Percentiles rank a stretch among this genome's conserved stretches.
phyloP scores from a whole-genome alignment of 2,113 vertebrate genomes.

The Gracilinanus agilis region DNA sequence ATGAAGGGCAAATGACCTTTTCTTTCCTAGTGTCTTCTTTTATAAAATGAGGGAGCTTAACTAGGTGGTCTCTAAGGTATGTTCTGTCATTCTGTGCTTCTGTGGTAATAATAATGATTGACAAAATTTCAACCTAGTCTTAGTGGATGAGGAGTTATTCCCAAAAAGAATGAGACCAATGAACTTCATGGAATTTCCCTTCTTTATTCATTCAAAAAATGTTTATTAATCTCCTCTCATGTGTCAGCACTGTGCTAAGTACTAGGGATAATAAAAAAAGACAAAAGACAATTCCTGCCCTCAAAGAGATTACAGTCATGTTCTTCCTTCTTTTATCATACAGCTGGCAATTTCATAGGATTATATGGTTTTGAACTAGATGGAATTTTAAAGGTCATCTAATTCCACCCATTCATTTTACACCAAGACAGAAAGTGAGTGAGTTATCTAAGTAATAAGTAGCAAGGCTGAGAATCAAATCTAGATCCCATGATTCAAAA shows the following conservation, averaged over 20 bases:
- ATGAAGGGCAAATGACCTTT: not conserved
- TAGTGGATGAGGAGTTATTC: not conserved
- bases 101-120: not conserved
- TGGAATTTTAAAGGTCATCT: not conserved
- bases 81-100: not conserved
- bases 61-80: not conserved
- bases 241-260: not conserved
- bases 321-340: not conserved
- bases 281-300: not conserved
- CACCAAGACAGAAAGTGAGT: not conserved
- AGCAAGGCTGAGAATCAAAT: not conserved
- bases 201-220: not conserved
- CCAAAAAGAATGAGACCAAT: not conserved
- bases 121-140: not conserved
- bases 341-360: not conserved
- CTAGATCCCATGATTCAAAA: not conserved
- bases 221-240: not conserved
- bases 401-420: not conserved
- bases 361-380: not conserved
- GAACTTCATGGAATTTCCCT: not conserved
- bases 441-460: not conserved
- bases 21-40: not conserved
- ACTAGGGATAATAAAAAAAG: not conserved
- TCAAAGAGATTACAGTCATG: not conserved
- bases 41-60: not conserved